A percentile compares a stretch with the other conserved stretches of the same genome.
Evolutionary conservation across 1,140 invertebrate genomes (phyloP).

Genomic region (Argopecten irradians): DNA sequence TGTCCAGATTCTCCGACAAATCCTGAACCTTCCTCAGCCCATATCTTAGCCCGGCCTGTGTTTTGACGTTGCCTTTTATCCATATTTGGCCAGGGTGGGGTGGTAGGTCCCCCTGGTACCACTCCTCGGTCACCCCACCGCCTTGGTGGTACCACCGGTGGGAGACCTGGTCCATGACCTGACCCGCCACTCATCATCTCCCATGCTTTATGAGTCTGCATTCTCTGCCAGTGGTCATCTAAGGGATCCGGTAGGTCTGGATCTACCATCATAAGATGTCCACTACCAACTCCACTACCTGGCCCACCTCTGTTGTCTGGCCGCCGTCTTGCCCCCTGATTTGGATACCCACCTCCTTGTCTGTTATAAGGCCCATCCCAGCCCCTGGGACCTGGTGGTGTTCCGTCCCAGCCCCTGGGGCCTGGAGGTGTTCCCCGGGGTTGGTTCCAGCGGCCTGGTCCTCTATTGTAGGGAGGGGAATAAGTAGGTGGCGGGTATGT

Average conservation of each 20-base stretch:
- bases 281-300: neutral
- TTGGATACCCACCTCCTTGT: neutral
- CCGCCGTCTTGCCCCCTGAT: neutral
- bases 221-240: constrained; percentile 37
- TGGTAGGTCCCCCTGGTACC: neutral
- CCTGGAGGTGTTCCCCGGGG: neutral
- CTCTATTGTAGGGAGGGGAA: neutral
- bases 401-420: constrained; percentile 29
- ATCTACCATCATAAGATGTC: constrained; percentile 25
- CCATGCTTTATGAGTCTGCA: constrained; percentile 36
- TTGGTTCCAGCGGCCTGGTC: neutral
- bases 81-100: neutral
- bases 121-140: neutral
- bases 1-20: neutral
- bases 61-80: neutral
- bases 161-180: neutral
- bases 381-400: neutral
- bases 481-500: neutral
- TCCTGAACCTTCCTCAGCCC: neutral
- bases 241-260: constrained; percentile 45
- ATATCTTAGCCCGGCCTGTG: neutral
- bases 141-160: neutral
- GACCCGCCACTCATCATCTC: constrained; percentile 29
- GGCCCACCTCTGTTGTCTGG: neutral
- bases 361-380: neutral